Percentiles rank a stretch among this genome's conserved stretches.
phyloP scores from a whole-genome alignment of 2,113 vertebrate species.

The Felis chaus region DNA sequence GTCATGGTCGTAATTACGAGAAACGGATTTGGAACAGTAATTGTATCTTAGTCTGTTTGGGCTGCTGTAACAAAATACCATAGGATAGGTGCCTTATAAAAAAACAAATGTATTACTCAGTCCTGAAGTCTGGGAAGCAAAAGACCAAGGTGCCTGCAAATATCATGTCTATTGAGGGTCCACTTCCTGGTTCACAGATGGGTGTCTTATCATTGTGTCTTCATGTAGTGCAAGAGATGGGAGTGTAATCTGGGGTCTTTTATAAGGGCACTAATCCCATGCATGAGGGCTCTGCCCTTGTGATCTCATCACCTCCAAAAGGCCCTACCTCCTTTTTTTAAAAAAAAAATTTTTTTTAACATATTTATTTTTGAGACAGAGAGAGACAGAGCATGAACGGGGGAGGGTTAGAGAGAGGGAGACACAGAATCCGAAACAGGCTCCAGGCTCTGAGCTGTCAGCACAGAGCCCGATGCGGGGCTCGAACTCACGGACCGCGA shows the following conservation, averaged over 20 bases:
- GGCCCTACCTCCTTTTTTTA: fast-evolving
- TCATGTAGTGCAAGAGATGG: fast-evolving
- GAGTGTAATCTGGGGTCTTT: neutral
- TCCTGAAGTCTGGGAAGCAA: neutral
- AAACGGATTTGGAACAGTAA: conserved; percentile 65
- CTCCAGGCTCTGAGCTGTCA: no score
- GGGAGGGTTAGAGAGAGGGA: no score
- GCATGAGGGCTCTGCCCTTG: neutral
- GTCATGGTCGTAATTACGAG: neutral
- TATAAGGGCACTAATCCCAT: neutral
- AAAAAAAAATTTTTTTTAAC: no score
- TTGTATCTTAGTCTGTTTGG: neutral
- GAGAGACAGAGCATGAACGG: no score
- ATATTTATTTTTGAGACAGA: no score
- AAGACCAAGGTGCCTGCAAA: neutral
- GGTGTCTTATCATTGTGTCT: neutral
- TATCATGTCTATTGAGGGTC: neutral
- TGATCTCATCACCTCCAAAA: neutral
- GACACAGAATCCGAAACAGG: no score
- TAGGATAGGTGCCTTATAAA: neutral
- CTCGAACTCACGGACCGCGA: no score
- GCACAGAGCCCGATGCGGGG: no score
- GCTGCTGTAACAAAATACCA: neutral
- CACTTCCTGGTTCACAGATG: neutral
- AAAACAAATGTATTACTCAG: neutral